phyloP scores from a whole-genome alignment of 2,888 invertebrate species.

The Bembecia ichneumoniformis region DNA sequence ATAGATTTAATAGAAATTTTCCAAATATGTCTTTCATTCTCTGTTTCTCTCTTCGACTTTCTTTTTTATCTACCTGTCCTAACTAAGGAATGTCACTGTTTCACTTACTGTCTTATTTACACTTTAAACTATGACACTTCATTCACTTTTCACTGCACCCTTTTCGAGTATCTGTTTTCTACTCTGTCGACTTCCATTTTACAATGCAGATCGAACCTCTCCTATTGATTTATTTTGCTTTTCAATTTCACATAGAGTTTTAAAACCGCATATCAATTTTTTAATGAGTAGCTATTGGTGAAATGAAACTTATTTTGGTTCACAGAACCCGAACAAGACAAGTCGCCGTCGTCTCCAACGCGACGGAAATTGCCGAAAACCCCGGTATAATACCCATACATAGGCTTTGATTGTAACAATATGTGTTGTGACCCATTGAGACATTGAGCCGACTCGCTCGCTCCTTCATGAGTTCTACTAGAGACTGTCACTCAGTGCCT shows the following conservation, averaged over 20 bases:
- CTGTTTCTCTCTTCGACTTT: constrained; percentile 1
- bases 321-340: constrained; percentile 88
- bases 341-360: constrained; percentile 90
- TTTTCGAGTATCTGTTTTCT: constrained; percentile 21
- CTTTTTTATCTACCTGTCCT: constrained; percentile 3
- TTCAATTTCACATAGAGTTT: neutral
- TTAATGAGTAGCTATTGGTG: constrained; percentile 17
- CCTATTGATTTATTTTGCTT: neutral
- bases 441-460: constrained; percentile 49
- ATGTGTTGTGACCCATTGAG: constrained; percentile 72
- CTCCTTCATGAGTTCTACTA: constrained; percentile 56
- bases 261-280: neutral
- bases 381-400: constrained; percentile 88
- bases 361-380: constrained; percentile 97
- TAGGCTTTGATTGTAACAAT: constrained; percentile 70
- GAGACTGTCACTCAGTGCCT: constrained; percentile 70
- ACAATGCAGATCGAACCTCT: constrained; percentile 16
- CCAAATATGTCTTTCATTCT: too few relatives aligned
- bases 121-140: neutral
- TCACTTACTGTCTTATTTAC: neutral
- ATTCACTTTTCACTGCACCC: constrained; percentile 16
- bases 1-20: too few relatives aligned
- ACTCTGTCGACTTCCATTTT: constrained; percentile 20
- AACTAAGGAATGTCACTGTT: constrained; percentile 2
- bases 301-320: constrained; percentile 53